These are phyloP conservation scores for Pangasius krempfi DNA, from an alignment of 2,797 vertebrate species.

Conservation along the genomic window DNA sequence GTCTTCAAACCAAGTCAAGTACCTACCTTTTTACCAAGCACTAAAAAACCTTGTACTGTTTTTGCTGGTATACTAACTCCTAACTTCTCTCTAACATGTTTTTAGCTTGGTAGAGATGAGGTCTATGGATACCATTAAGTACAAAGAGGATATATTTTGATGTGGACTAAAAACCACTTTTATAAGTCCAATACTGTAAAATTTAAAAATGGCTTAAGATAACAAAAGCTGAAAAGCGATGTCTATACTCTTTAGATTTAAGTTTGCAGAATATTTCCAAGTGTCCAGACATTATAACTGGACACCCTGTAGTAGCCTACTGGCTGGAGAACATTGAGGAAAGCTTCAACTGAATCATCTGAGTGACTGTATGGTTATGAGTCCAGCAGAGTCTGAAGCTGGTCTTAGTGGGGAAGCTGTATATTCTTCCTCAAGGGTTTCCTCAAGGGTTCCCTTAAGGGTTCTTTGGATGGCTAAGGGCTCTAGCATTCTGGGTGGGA, in stretches of 20 bases:
- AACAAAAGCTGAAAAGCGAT: neutral
- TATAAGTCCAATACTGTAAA: neutral
- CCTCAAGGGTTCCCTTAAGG: too few species aligned
- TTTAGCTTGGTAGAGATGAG: neutral
- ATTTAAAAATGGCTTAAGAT: neutral
- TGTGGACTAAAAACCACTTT: too few species aligned
- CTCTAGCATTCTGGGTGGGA: too few species aligned
- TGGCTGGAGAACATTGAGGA: too few species aligned
- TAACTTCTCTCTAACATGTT: neutral
- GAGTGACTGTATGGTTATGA: neutral
- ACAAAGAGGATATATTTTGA: too few species aligned
- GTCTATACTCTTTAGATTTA: neutral
- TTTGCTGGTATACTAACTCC: neutral
- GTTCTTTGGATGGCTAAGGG: too few species aligned
- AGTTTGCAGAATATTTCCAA: neutral
- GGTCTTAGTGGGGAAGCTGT: neutral
- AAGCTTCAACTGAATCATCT: neutral
- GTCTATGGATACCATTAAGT: neutral
- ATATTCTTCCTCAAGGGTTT: too few species aligned
- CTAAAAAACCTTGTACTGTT: neutral
- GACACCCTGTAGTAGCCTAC: too few species aligned
- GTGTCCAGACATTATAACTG: neutral
- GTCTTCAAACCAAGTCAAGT: neutral
- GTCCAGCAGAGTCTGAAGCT: neutral
- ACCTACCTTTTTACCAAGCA: neutral